phyloP scores from a whole-genome alignment of 2,888 invertebrate genomes.

The Drosophila tripunctata region DNA sequence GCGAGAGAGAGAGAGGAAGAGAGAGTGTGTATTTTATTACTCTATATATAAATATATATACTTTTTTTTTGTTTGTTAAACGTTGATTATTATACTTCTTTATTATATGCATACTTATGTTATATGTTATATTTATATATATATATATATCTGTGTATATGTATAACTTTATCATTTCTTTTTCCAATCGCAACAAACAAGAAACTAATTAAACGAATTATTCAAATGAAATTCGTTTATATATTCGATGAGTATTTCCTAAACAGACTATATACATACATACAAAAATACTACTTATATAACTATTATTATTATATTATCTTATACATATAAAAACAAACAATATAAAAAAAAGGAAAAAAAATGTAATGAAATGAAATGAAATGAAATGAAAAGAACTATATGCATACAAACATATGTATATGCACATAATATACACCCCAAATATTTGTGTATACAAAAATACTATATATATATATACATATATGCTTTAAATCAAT shows the following conservation, averaged over 20 bases:
- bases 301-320: constrained; percentile 40
- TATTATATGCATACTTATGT: constrained; percentile 30
- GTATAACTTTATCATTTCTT: constrained; percentile 12
- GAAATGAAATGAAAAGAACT: no score
- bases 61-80: constrained; percentile 67
- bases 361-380: no score
- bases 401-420: no score
- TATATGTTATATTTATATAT: constrained; percentile 3
- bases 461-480: constrained; percentile 17
- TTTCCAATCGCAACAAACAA: constrained; percentile 31
- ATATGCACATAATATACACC: background rate
- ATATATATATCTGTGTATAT: background rate
- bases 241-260: constrained; percentile 73
- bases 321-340: constrained; percentile 59
- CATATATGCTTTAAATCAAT: constrained; percentile 62
- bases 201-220: constrained; percentile 46
- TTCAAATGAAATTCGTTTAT: constrained; percentile 46
- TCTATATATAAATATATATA: background rate
- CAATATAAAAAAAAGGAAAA: no score
- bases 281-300: constrained; percentile 46
- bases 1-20: constrained; percentile 5
- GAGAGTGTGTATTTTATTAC: constrained; percentile 38
- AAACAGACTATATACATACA: constrained; percentile 65
- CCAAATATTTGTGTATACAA: constrained; percentile 23
- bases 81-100: constrained; percentile 70